A percentile compares a stretch with the other conserved stretches of the same genome.
Evolutionary conservation across 2,797 vertebrate genomes (phyloP).

Genomic region (Vespertilio murinus): DNA sequence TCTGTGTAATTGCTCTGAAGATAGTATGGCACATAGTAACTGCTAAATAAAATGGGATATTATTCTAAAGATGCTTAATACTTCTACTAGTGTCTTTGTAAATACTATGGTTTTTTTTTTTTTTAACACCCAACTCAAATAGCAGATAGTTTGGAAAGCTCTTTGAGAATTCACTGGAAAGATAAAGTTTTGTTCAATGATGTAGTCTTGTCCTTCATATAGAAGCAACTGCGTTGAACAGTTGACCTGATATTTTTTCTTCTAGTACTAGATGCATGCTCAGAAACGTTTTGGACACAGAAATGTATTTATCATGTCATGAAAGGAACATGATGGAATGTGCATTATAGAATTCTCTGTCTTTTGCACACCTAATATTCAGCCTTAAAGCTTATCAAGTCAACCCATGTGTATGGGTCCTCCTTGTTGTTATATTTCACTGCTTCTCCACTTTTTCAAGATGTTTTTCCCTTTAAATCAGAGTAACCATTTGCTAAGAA

Average conservation of each 20-base stretch:
- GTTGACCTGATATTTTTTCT: not conserved
- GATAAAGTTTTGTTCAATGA: not conserved
- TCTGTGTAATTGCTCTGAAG: not conserved
- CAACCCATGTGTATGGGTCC: not conserved
- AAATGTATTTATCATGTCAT: not conserved
- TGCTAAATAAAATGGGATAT: not conserved
- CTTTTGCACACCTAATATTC: not conserved
- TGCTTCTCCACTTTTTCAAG: not conserved
- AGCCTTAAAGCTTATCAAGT: not conserved
- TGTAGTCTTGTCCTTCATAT: not conserved
- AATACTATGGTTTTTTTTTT: not conserved
- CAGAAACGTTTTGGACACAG: not conserved
- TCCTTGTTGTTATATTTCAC: not conserved
- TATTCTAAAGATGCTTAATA: not conserved
- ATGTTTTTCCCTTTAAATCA: not conserved
- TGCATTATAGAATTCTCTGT: not conserved
- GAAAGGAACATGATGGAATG: not conserved
- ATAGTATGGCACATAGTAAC: not conserved
- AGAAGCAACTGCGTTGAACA: not conserved
- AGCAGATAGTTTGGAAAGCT: not conserved
- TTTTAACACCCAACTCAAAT: not conserved
- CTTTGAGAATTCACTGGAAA: not conserved
- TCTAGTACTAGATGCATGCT: not conserved
- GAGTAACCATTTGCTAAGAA: not conserved
- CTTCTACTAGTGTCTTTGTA: not conserved